phyloP scores from a whole-genome alignment of 2,888 invertebrate genomes.

The Drepana falcataria region DNA sequence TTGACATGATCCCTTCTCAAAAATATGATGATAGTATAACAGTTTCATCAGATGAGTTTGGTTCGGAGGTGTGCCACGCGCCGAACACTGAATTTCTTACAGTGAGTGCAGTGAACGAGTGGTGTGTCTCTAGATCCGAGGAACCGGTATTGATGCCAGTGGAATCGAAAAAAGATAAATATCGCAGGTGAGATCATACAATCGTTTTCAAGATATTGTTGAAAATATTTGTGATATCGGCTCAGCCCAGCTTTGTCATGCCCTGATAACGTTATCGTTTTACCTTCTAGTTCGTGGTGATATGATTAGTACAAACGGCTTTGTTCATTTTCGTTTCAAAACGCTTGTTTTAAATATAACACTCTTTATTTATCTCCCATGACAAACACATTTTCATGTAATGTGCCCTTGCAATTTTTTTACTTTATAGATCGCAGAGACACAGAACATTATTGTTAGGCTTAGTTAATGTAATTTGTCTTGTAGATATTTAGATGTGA shows the following conservation, averaged over 20 bases:
- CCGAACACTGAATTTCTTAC: slow-evolving; percentile 69
- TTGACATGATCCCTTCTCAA: slow-evolving; percentile 73
- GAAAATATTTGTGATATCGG: slow-evolving; percentile 61
- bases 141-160: slow-evolving; percentile 64
- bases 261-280: slow-evolving; percentile 53
- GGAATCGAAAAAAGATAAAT: slow-evolving; percentile 74
- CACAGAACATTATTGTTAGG: not conserved
- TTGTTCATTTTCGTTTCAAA: slow-evolving; percentile 33
- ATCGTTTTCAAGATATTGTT: slow-evolving; percentile 30
- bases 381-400: not conserved
- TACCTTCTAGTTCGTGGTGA: slow-evolving; percentile 40
- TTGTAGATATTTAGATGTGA: slow-evolving; percentile 19
- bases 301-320: slow-evolving; percentile 43
- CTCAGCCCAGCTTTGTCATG: slow-evolving; percentile 45
- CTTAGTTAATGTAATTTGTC: slow-evolving; percentile 7
- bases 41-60: slow-evolving; percentile 73
- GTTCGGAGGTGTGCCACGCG: slow-evolving; percentile 71
- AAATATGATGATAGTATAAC: slow-evolving; percentile 74
- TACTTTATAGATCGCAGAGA: not conserved
- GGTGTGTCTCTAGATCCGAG: slow-evolving; percentile 66
- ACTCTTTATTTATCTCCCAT: not conserved
- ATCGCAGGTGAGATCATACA: slow-evolving; percentile 70
- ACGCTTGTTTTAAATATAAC: slow-evolving; percentile 5
- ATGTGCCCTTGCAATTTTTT: not conserved
- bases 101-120: slow-evolving; percentile 75